Base-by-base conservation (phyloP, 1,140 invertebrate genomes). In the Argopecten irradians region DNA sequence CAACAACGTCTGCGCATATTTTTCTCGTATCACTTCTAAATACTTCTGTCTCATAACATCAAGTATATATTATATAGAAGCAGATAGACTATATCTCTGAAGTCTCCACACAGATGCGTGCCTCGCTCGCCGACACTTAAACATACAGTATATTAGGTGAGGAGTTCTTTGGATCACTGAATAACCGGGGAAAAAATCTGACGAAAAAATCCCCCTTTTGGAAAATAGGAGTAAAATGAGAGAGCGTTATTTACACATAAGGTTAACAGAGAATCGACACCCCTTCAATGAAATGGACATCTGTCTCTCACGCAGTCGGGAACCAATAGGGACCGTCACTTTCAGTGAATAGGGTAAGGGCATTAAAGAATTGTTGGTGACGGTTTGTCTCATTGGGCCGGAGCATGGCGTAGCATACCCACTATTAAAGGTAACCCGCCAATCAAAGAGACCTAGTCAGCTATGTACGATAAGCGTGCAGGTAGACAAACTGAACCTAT, bases 231-330 rank as follows among this genome's bases (percentile, higher is more conserved):
- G 55, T 71, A 71, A 39, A 71, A 5, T n/a, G 22, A 28, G 22
- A 7, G 55, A 28, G n/a, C 55, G 5, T 28, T 71, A 28, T 71
- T 71, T 71, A 71, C 55, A n/a, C 19, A 71, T n/a, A 71, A 8
- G n/a, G 55, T 71, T 28, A 28, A 71, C 55, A 71, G 8, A 71
- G 28, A 71, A 71, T 71, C n/a, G 8, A 71, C 55, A 71, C 55
- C 55, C 55, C n/a, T 71, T 71, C 55, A 71, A 71, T 71, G 55
- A n/a, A 71, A 71, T n/a, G 55, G 55, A 71, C 55, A 71, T 71
- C 55, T 71, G 55, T 71, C 55, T 71, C n/a, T 71, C 55, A 71
- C n/a, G 7, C 13, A 8, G 28, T n/a, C 55, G 55, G 55, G 22
- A 71, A 71, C 55, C 55, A 71, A 71, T 71, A 71, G 22, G 55